A percentile compares a stretch with the other conserved stretches of the same genome.
phyloP scores from a whole-genome alignment of 2,888 invertebrate genomes.

The Ptycholaimellus sp. region DNA sequence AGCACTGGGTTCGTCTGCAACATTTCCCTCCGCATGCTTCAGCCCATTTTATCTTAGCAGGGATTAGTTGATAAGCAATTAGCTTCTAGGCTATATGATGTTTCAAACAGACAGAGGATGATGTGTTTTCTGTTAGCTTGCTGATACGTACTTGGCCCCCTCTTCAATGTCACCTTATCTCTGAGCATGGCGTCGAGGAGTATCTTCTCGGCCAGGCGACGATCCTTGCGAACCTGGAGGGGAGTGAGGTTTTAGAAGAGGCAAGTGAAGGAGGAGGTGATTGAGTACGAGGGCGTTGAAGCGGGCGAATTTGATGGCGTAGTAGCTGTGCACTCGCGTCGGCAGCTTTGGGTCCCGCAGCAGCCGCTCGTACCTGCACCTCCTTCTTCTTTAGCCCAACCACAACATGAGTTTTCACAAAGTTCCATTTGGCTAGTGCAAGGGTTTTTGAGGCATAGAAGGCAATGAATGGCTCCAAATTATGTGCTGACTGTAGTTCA shows the following conservation, averaged over 20 bases:
- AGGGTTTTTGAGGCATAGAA: no score
- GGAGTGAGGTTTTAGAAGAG: conserved; percentile 13
- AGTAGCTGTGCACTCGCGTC: conserved; percentile 31
- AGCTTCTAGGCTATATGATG: no score
- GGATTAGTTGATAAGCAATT: no score
- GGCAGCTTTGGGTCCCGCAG: conserved; percentile 23
- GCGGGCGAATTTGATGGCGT: conserved; percentile 71
- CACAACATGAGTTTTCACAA: no score
- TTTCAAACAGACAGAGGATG: no score
- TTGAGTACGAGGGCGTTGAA: conserved; percentile 36
- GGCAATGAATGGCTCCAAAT: no score
- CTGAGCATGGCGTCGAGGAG: conserved; percentile 15
- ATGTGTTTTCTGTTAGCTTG: no score
- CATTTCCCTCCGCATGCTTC: conserved; percentile 23
- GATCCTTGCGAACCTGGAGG: conserved; percentile 13
- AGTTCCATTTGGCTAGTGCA: no score
- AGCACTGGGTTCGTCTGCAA: conserved; percentile 45
- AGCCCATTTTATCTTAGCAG: no score
- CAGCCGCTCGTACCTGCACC: conserved; percentile 14
- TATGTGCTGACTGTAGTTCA: no score
- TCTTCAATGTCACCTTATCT: conserved; percentile 19
- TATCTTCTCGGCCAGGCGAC: conserved; percentile 17
- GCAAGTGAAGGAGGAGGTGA: conserved; percentile 2
- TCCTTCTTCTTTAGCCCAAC: background rate
- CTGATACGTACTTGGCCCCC: no score